These are phyloP conservation scores for Chamaetylas fuelleborni DNA, from an alignment of 2,113 vertebrate genomes.

Conservation along the genomic window DNA sequence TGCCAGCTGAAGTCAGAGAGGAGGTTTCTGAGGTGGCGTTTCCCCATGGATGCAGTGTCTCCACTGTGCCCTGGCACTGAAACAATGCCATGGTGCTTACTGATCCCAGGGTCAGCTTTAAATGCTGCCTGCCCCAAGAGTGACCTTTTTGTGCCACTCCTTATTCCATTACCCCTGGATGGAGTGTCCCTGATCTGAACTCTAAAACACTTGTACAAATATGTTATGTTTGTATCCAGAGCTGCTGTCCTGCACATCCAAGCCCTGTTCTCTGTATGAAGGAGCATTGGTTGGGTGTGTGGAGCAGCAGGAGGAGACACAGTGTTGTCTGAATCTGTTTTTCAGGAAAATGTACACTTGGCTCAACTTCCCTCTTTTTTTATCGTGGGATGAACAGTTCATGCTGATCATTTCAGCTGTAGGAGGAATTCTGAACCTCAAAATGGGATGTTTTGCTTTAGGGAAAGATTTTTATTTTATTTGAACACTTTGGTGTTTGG, in stretches of 20 bases:
- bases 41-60: background rate
- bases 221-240: rapidly evolving
- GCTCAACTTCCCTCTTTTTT: background rate
- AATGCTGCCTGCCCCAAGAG: background rate
- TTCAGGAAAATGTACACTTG: background rate
- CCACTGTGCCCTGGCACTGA: background rate
- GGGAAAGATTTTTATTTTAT: background rate
- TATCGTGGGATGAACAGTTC: background rate
- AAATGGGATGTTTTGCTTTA: background rate
- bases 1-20: background rate
- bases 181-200: background rate
- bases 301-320: background rate
- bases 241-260: rapidly evolving
- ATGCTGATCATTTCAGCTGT: background rate
- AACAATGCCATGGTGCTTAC: rapidly evolving
- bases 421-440: background rate
- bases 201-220: background rate
- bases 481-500: background rate
- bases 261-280: rapidly evolving
- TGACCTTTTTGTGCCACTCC: background rate
- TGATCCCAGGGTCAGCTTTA: background rate
- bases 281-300: rapidly evolving
- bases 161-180: rapidly evolving
- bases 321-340: background rate
- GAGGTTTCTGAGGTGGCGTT: background rate